These are phyloP conservation scores for Macaca nemestrina DNA, from an alignment of 2,113 vertebrate genomes.

Conservation along the genomic window DNA sequence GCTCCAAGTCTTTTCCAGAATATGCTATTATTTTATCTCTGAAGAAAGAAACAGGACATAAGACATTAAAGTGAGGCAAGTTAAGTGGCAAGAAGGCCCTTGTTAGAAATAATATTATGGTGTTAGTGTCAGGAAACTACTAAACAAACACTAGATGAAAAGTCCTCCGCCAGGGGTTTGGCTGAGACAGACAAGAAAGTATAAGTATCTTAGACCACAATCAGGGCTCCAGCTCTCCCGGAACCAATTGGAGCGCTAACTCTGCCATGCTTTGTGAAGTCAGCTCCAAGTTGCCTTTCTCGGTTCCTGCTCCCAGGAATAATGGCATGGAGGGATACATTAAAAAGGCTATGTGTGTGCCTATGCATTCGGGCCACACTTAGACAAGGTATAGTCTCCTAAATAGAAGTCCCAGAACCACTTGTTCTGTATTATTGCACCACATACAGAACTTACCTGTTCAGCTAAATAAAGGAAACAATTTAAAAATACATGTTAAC, in stretches of 20 bases:
- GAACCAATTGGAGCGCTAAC: accelerated
- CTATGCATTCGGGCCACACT: not conserved
- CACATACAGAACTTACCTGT: not conserved
- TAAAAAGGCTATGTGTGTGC: not conserved
- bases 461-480: not conserved
- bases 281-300: not conserved
- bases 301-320: not conserved
- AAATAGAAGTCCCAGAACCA: not conserved
- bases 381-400: not conserved
- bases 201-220: not conserved
- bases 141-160: not conserved
- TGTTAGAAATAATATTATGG: not conserved
- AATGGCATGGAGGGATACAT: not conserved
- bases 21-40: not conserved
- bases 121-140: not conserved
- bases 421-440: not conserved
- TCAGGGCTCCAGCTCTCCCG: not conserved
- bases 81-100: not conserved
- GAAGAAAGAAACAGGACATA: not conserved
- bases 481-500: not conserved
- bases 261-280: not conserved
- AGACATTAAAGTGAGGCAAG: not conserved
- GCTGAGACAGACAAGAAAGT: not conserved
- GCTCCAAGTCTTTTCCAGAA: not conserved
- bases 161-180: accelerated